Percentiles rank a stretch among this genome's conserved stretches.
These are phyloP conservation scores for Ennomos erosarius DNA, from an alignment of 2,888 invertebrate genomes.

Conservation along the genomic window DNA sequence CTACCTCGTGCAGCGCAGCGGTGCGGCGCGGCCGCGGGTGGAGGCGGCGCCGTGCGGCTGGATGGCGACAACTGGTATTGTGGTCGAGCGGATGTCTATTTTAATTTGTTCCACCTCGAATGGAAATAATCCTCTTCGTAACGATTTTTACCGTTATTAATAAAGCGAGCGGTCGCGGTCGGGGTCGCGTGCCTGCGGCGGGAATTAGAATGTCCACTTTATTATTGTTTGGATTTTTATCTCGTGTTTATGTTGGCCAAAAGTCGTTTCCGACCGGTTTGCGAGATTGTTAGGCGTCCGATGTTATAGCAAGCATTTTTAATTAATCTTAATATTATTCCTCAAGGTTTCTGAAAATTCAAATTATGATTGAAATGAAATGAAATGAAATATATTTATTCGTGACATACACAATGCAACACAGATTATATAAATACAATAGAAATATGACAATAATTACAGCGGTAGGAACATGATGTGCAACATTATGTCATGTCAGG, in stretches of 20 bases:
- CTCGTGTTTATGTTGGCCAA: conserved; percentile 26
- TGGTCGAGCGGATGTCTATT: conserved; percentile 51
- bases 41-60: not conserved
- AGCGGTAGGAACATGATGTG: too few species aligned
- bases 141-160: conserved; percentile 72
- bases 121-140: conserved; percentile 63
- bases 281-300: conserved; percentile 18
- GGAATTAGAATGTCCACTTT: conserved; percentile 30
- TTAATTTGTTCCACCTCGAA: conserved; percentile 57
- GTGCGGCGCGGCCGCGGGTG: not conserved
- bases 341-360: conserved; percentile 8
- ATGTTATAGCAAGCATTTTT: conserved; percentile 11
- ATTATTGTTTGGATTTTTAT: conserved; percentile 33
- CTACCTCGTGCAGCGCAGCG: conserved; percentile 16
- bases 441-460: too few species aligned
- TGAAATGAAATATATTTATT: too few species aligned
- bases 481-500: too few species aligned
- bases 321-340: conserved; percentile 36
- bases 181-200: conserved; percentile 33
- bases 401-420: too few species aligned
- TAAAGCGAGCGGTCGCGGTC: conserved; percentile 36
- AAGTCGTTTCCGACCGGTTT: conserved; percentile 27
- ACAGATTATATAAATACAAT: too few species aligned
- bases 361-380: too few species aligned
- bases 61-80: conserved; percentile 27